Percentiles rank a stretch among this genome's conserved stretches.
Conservation (phyloP, 2,113 vertebrate genomes). For the Chaetops frenatus region DNA sequence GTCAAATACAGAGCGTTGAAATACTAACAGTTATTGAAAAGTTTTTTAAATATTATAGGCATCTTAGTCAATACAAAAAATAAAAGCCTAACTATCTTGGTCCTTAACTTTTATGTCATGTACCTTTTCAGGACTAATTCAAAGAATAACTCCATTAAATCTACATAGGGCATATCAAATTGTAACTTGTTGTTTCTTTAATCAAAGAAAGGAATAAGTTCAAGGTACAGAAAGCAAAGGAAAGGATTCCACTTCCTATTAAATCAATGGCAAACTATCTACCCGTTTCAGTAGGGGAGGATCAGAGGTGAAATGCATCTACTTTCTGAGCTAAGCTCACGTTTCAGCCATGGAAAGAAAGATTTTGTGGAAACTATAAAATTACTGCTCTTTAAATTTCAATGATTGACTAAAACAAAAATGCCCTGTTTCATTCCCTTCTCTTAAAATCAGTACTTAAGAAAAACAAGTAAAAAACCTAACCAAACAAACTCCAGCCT, state of each 20-base stretch:
- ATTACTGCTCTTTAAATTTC: conserved; percentile 9
- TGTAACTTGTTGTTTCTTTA: conserved; percentile 10
- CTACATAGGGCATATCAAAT: not conserved
- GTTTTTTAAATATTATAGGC: not conserved
- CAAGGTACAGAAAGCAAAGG: not conserved
- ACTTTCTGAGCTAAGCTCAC: not conserved
- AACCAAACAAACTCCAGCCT: not conserved
- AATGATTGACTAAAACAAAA: conserved; percentile 1
- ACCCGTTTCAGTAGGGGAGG: not conserved
- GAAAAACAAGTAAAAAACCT: not conserved
- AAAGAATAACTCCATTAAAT: not conserved
- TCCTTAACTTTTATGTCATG: not conserved
- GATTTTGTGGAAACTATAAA: not conserved
- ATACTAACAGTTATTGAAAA: not conserved
- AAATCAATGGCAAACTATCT: conserved; percentile 18
- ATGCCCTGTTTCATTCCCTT: not conserved
- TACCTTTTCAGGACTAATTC: not conserved
- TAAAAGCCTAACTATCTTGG: not conserved
- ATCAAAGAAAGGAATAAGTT: not conserved
- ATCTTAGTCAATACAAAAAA: not conserved
- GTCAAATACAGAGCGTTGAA: not conserved
- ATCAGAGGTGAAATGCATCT: conserved; percentile 18
- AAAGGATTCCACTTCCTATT: not conserved
- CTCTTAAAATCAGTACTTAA: not conserved
- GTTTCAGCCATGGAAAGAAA: not conserved